Evolutionary conservation across 2,888 invertebrate genomes (phyloP).

Genomic region (Acheta domesticus): DNA sequence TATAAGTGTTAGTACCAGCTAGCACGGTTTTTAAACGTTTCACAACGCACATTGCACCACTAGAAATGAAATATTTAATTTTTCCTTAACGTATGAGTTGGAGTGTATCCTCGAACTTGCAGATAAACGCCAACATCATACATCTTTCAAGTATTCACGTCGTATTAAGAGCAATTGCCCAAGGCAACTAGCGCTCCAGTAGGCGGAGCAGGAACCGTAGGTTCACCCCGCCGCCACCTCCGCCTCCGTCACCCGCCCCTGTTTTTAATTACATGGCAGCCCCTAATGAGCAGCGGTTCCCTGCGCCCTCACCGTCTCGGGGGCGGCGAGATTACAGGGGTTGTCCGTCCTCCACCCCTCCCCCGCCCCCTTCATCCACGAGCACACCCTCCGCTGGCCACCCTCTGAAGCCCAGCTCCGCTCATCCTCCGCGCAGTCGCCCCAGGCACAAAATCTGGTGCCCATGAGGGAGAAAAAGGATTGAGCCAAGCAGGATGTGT

Average conservation of each 20-base stretch:
- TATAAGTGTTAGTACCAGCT: too few species aligned
- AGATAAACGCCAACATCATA: too few species aligned
- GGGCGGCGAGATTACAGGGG: constrained; percentile 9
- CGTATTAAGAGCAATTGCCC: too few species aligned
- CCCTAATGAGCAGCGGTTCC: constrained; percentile 7
- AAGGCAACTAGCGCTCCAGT: too few species aligned
- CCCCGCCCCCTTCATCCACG: background rate
- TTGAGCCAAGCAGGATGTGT: background rate
- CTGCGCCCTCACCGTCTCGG: background rate
- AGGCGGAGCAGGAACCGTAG: too few species aligned
- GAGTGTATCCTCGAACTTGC: too few species aligned
- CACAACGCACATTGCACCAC: too few species aligned
- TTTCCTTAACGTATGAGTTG: too few species aligned
- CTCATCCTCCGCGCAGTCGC: background rate
- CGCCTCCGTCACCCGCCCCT: background rate
- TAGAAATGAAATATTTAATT: too few species aligned
- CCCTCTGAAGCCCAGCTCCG: background rate
- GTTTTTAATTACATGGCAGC: constrained; percentile 18
- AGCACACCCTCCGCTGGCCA: background rate
- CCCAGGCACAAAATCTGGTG: background rate
- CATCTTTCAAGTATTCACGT: too few species aligned
- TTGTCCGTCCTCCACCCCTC: background rate
- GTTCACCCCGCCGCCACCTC: background rate
- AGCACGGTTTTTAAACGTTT: too few species aligned
- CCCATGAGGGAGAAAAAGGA: background rate